A percentile compares a stretch with the other conserved stretches of the same genome.
Evolutionary conservation across 1,140 invertebrate genomes (phyloP).

Genomic region (Anastrepha ludens): DNA sequence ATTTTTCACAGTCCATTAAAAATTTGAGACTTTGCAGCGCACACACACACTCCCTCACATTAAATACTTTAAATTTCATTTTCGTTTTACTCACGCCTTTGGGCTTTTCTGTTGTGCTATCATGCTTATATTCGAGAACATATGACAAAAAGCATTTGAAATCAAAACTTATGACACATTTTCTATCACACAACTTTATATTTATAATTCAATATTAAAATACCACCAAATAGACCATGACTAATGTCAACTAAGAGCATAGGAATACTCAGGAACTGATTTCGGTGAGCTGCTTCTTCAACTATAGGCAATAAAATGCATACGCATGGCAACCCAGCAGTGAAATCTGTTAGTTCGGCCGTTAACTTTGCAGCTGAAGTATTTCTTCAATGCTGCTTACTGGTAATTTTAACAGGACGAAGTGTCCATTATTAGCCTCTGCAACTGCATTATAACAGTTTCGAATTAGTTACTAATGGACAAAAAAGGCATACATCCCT

Average conservation of each 20-base stretch:
- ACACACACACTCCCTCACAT: not conserved
- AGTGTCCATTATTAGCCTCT: no score
- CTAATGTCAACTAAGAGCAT: conserved; percentile 28
- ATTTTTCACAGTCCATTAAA: conserved; percentile 48
- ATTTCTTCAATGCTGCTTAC: no score
- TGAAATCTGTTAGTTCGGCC: no score
- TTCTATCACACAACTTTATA: not conserved
- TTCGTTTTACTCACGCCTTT: not conserved
- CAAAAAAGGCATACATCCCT: no score
- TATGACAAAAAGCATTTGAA: not conserved
- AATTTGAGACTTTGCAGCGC: not conserved
- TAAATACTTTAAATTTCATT: not conserved
- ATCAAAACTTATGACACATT: conserved; percentile 44
- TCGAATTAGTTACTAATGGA: no score
- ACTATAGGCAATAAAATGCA: not conserved
- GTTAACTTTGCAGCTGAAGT: no score
- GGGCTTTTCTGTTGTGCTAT: not conserved
- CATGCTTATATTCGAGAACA: not conserved
- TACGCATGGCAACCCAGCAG: not conserved
- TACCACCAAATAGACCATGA: conserved; percentile 33
- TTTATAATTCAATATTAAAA: conserved; percentile 46
- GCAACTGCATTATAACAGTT: no score
- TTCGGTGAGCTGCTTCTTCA: not conserved
- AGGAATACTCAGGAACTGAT: not conserved
- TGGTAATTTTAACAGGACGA: no score